Evolutionary conservation across 2,113 vertebrate species (phyloP), one percentile per base, ranked within the genome.

Genomic region (Cavia aperea): DNA sequence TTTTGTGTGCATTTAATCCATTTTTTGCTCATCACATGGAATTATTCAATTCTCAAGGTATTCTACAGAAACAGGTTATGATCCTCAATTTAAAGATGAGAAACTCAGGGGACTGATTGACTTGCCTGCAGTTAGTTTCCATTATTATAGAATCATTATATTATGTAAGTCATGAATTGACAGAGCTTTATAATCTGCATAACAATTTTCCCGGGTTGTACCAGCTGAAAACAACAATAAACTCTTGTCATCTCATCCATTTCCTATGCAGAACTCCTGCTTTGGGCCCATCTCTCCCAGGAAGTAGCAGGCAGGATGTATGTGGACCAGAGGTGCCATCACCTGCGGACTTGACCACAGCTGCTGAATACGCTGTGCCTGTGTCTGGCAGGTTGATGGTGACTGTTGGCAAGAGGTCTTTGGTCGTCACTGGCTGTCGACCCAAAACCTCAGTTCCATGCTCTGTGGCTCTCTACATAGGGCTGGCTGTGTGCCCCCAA

Each of bases 401-500:
- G 18, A 29, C 8, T 62, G 0, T 49, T 65, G 7, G 7, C 24
- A 49, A 19, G 46, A 77, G 12, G 12, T 16, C 90, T 87, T 11
- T 2, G 7, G 21, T 78, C 13, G 11, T 85, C 51, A 13, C 2
- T n/a, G 23, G 60, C 51, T 90, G 1, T 54, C 43, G 4, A 31
- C 12, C 63, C 5, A 19, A 78, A 7, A 4, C 49, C 36, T 92
- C 29, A 21, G 29, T 56, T 68, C n/a, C 29, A 49, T 56, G 3
- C 29, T 11, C 1, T 4, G 0, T 6, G 19, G 19, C 15, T 11
- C 15, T 88, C 63, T 81, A 72, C 7, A 15, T 54, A 7, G 18
- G 10, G 12, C 49, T 77, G 18, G 39, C 78, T 60, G 6, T 21
- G 24, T 78, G 3, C 33, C 43, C 39, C 84, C 36, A 18, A 4